Evolutionary conservation across 2,797 vertebrate genomes (phyloP).

Genomic region (Onychomys arenicola): DNA sequence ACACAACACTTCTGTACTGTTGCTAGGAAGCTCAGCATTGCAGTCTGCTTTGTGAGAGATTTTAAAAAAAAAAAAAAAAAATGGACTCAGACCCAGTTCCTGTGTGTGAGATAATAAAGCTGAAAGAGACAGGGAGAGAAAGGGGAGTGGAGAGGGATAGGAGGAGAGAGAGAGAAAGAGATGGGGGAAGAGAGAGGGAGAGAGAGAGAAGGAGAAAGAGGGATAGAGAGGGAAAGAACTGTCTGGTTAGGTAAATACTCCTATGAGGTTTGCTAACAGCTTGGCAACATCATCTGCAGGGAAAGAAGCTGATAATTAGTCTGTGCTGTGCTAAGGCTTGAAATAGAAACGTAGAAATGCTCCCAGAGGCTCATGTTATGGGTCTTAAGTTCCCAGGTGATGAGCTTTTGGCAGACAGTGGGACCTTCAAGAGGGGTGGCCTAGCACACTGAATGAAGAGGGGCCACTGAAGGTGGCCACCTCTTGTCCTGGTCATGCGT

Average conservation of each 20-base stretch:
- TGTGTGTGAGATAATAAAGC: not conserved
- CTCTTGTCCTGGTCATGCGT: no score
- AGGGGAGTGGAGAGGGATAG: no score
- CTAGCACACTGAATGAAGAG: not conserved
- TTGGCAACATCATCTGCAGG: not conserved
- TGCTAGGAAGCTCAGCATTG: no score
- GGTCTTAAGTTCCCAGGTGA: not conserved
- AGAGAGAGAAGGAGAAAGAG: not conserved
- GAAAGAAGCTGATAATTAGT: not conserved
- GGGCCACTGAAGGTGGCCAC: not conserved
- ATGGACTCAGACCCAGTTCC: not conserved
- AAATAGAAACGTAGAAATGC: not conserved
- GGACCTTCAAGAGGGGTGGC: not conserved
- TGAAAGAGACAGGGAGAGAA: no score
- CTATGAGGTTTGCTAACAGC: not conserved
- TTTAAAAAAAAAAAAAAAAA: not conserved
- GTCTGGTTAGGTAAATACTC: not conserved
- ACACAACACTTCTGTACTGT: not conserved
- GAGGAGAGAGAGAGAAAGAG: no score
- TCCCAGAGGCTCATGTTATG: not conserved
- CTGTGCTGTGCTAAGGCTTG: not conserved
- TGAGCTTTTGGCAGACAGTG: not conserved
- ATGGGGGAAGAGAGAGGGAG: accelerated
- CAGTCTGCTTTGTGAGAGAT: not conserved
- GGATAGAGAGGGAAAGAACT: not conserved